Evolutionary conservation across 92 coral and sea anemone genomes (phyloP).

Genomic region (Ricordea florida): DNA sequence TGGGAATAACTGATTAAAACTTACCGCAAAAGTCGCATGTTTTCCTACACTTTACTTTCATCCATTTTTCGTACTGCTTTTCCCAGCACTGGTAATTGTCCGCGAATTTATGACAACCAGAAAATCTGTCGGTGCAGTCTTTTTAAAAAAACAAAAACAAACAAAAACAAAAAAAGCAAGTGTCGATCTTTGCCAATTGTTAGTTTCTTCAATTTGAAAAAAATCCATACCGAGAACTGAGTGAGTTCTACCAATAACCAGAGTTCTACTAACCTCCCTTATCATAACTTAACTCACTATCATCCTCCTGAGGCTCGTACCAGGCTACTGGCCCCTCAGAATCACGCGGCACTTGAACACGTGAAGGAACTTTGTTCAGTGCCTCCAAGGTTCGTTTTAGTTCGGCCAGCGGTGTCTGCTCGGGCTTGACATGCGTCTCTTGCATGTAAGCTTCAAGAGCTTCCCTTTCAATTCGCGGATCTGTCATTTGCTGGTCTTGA

Average conservation of each 20-base stretch:
- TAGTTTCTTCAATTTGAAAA: too few relatives aligned
- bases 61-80: conserved; percentile 1
- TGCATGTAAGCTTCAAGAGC: background rate
- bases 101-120: background rate
- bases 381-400: conserved; percentile 7
- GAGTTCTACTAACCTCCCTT: conserved; percentile 7
- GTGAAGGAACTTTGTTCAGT: background rate
- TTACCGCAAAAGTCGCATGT: conserved; percentile 56
- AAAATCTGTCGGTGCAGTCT: conserved; percentile 1
- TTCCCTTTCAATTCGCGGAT: too few relatives aligned
- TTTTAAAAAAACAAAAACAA: background rate
- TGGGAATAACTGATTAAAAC: background rate
- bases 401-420: conserved; percentile 11
- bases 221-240: too few relatives aligned
- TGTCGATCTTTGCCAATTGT: too few relatives aligned
- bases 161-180: too few relatives aligned
- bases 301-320: conserved; percentile 21
- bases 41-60: conserved; percentile 45
- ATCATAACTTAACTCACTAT: background rate
- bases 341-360: background rate
- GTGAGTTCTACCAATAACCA: too few relatives aligned
- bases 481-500: too few relatives aligned
- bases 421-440: background rate
- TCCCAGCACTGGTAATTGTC: conserved; percentile 2
- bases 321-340: conserved; percentile 19